phyloP scores from a whole-genome alignment of 2,113 vertebrate species.

The Calyptommatus sinebrachiatus region DNA sequence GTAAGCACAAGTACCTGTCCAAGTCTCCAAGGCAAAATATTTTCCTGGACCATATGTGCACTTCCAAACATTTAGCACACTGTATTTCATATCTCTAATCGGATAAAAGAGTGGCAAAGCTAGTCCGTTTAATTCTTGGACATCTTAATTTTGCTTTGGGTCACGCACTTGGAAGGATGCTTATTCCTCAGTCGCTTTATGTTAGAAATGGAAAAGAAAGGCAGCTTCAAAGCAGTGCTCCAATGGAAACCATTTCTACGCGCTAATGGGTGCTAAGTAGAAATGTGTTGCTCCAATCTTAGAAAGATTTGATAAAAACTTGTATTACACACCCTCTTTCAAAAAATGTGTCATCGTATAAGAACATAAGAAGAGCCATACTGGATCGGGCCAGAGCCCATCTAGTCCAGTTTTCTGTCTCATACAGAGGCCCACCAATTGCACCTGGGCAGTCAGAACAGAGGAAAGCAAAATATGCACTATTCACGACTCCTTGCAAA shows the following conservation, averaged over 20 bases:
- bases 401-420: too few species aligned
- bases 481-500: too few species aligned
- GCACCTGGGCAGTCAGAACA: too few species aligned
- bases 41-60: neutral
- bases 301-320: too few species aligned
- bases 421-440: too few species aligned
- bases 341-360: too few species aligned
- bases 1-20: neutral
- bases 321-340: too few species aligned
- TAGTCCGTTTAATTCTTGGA: neutral
- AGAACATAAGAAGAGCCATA: too few species aligned
- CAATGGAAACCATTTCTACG: neutral
- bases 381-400: too few species aligned
- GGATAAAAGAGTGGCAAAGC: neutral
- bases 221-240: neutral
- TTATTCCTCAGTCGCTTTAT: neutral
- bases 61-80: neutral
- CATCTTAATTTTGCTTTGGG: neutral
- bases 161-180: neutral
- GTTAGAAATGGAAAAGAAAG: neutral
- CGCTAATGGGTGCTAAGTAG: neutral
- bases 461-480: too few species aligned
- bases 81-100: neutral
- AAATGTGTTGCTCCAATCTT: neutral
- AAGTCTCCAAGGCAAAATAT: neutral